Evolutionary conservation across 2,888 invertebrate genomes (phyloP), one percentile per base, ranked within the genome.

Genomic region (Phyllotreta cruciferae): DNA sequence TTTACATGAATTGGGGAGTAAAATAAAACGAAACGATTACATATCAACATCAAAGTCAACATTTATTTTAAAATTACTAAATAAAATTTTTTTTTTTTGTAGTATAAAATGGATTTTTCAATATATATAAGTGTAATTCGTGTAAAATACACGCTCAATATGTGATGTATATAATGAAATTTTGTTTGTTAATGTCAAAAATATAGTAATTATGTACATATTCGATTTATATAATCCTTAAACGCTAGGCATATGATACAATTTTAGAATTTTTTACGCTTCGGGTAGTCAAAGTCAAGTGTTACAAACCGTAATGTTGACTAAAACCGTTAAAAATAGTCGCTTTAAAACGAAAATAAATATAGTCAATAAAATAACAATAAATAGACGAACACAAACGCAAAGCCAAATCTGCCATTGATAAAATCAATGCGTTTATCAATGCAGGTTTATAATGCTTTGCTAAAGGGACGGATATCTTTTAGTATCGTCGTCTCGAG

Each of bases 401-500:
- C 24, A 42, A 45, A 13, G 45, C 45, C 5, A n/a, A 11, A 8
- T 41, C 41, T 41, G 8, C n/a, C n/a, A n/a, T n/a, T n/a, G n/a
- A n/a, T n/a, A n/a, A n/a, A n/a, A n/a, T n/a, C 41, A 41, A 4
- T 41, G 41, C 41, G 4, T 41, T 41, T n/a, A 6, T 44, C 44
- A 47, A 24, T 24, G 47, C n/a, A 47, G 47, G 35, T 10, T 10
- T 9, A 8, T 11, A 49, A 6, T 13, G 13, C 9, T 3, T 7
- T 11, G n/a, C 68, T 69, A 81, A 58, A 81, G 72, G 9, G 81
- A 81, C 8, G 81, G 80, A 74, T 78, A 80, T 68, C 76, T 72
- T 69, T 75, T 72, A 42, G 70, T 68, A 49, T 83, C 82, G 64
- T 82, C 82, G 7, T 81, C 80, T 68, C 78, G 76, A 2, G 82